Evolutionary conservation across 2,888 invertebrate species (phyloP), one percentile per base, ranked within the genome.

Genomic region (Amblyjoppa fuscipennis): DNA sequence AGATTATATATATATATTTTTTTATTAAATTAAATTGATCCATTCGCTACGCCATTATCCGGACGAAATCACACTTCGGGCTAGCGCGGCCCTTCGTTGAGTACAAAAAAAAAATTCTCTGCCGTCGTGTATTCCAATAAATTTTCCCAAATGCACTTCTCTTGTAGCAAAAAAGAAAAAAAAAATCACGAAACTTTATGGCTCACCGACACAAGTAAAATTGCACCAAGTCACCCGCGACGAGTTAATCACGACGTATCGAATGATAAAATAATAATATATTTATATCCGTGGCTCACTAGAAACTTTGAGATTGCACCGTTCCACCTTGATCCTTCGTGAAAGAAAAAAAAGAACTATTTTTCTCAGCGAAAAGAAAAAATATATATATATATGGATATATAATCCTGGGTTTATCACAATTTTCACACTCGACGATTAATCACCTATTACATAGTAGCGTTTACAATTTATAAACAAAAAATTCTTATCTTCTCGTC

Each of bases 171-270:
- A 41, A 9, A 9, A 41, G 9, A 41, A 41, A 38, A 38, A 38
- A 41, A 41, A 41, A 41, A 86, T 83, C 86, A 83, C 83, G 73
- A 83, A 80, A 75, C 70, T 82, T 53, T 56, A 71, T 56, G 49
- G 25, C 49, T 45, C 75, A 85, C 80, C 53, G 28, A 68, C 79
- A 76, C 49, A 68, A 74, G 51, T 41, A 70, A 85, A 79, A 88
- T 88, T 88, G 88, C 88, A 87, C 87, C 87, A 83, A 85, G 83
- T 84, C 84, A 87, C 87, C 84, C 81, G 71, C 76, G 83, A 71
- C 71, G 81, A 85, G 56, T 71, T 82, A 83, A 34, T 87, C 87
- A 87, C 59, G 59, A 59, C 11, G 9, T 16, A 82, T 61, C 20
- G 41, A 76, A 16, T 49, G 73, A 25, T 53, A 71, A 69, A 53